Evolutionary conservation across 2,888 invertebrate genomes (phyloP).

Genomic region (Lacanobia oleracea): DNA sequence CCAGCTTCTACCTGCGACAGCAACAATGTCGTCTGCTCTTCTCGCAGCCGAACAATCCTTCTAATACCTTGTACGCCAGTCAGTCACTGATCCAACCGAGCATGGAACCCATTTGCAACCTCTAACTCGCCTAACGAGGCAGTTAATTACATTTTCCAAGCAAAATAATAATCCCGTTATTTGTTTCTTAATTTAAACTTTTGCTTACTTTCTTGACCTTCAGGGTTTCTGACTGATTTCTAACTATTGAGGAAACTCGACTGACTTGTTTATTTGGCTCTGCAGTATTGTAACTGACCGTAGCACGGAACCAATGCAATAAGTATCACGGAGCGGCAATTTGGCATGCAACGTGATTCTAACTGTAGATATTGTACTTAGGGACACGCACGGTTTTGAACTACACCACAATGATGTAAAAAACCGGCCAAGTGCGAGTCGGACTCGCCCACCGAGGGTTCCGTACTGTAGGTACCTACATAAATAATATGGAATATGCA

Average conservation of each 20-base stretch:
- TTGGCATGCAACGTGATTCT: constrained; percentile 10
- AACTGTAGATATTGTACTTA: neutral
- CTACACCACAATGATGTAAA: too few species aligned
- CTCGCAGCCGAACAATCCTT: too few species aligned
- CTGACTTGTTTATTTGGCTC: constrained; percentile 24
- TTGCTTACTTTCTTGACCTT: constrained; percentile 12
- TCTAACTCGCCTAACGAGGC: neutral
- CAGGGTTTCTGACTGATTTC: constrained; percentile 12
- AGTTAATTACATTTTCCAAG: neutral
- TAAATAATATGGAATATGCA: too few species aligned
- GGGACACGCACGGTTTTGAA: neutral
- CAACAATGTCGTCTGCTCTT: too few species aligned
- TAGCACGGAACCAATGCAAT: constrained; percentile 21
- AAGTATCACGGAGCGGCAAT: constrained; percentile 17
- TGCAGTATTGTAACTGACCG: constrained; percentile 6
- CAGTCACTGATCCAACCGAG: neutral
- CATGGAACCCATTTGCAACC: neutral
- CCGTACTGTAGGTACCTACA: too few species aligned
- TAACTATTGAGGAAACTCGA: constrained; percentile 14
- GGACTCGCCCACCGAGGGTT: too few species aligned
- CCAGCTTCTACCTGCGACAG: too few species aligned
- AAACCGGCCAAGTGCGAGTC: too few species aligned
- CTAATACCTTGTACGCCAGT: neutral
- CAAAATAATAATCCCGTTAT: neutral
- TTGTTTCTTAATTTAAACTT: constrained; percentile 5